A percentile compares a stretch with the other conserved stretches of the same genome.
These are phyloP conservation scores for Cebidichthys violaceus DNA, from an alignment of 2,113 vertebrate species.

Conservation along the genomic window DNA sequence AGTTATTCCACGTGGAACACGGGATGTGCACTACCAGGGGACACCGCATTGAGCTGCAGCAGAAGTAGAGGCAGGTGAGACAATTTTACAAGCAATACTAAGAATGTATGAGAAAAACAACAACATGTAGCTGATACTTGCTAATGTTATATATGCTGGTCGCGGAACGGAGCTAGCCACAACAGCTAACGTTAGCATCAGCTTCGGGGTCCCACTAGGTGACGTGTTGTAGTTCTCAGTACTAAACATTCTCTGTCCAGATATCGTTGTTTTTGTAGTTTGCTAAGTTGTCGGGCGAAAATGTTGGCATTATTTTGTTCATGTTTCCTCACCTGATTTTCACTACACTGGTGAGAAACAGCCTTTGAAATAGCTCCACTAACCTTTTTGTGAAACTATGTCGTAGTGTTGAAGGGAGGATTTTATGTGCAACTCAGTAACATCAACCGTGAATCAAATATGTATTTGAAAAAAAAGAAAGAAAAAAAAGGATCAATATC, in stretches of 20 bases:
- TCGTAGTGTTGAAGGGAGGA: not conserved
- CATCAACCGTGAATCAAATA: conserved; percentile 29
- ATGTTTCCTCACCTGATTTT: not conserved
- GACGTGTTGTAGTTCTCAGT: not conserved
- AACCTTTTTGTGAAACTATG: not conserved
- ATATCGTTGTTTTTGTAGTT: not conserved
- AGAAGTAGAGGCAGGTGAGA: not conserved
- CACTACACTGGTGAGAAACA: too few relatives aligned
- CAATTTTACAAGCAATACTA: not conserved
- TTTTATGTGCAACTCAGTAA: not conserved
- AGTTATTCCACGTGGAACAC: not conserved
- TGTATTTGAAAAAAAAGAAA: conserved; percentile 22
- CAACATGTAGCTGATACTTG: not conserved
- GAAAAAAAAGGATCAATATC: conserved; percentile 47
- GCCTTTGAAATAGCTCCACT: not conserved
- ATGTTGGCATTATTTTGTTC: not conserved
- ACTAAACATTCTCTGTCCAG: not conserved
- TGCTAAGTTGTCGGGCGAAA: not conserved
- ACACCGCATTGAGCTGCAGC: not conserved
- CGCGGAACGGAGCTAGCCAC: not conserved
- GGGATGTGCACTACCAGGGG: not conserved
- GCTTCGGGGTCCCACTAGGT: not conserved
- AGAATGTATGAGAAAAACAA: not conserved
- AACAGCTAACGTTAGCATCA: not conserved
- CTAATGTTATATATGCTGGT: not conserved